Base-by-base conservation (phyloP, 2,797 vertebrate genomes). In the Sebastiscus albofasciatus region DNA sequence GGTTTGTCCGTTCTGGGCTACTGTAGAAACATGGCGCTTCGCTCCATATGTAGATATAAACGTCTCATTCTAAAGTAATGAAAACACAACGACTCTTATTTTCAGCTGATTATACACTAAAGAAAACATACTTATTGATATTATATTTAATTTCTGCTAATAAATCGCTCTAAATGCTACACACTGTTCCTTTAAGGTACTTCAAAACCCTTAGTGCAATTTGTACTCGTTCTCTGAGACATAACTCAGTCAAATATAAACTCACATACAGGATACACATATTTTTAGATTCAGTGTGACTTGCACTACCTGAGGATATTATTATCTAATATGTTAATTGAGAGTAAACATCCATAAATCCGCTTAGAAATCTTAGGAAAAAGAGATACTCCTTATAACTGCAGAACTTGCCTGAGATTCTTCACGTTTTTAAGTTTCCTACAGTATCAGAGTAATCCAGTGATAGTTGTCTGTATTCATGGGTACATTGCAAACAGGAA, bases 11-110 rank as follows among this genome's bases (percentile, higher is more conserved):
- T 46, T 46, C 42, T 18, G 42, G 42, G 42, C 42, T 46, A 46
- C 42, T 46, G 42, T 46, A 46, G 42, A 0, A 46, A 8, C 42
- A 46, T 18, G 42, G 42, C 16, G 16, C 0, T 6, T 1, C 0
- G 39, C 42, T 46, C 3, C 1, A 0, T 46, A 2, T 0, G 16
- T 46, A 18, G 16, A 18, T 46, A 46, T 46, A 18, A 46, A 42
- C 39, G 0, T 42, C 39, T 18, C 16, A 18, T 4, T 46, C 42
- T 18, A 46, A 46, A 18, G 0, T 18, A 46, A 0, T 18, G 0
- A 18, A 46, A 46, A 46, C 42, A 2, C 0, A 46, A 46, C 14
- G 0, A 0, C 0, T 46, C 16, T 46, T 18, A 18, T 46, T 46
- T 46, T 46, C 1, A 46, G 1, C 0, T 8, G 42, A 18, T 46